Base-by-base conservation (phyloP, 2,888 invertebrate species). In the Gibbula magus region DNA sequence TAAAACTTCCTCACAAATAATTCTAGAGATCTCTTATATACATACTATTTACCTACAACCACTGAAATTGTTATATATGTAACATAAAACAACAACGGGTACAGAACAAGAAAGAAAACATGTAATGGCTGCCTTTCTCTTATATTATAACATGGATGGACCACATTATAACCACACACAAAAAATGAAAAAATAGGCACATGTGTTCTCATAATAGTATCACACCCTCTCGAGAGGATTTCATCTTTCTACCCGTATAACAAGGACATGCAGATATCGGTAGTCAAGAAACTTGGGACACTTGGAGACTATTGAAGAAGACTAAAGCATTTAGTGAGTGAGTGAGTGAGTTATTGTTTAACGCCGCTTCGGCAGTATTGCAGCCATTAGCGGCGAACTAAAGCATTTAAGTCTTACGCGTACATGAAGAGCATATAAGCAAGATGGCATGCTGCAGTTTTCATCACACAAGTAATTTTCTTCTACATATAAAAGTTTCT, bases 81-180 rank as follows among this genome's bases (percentile, higher is more conserved):
- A 70, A 70, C 70, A 70, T 70, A 70, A 70, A 61, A 61, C 61
- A 61, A 70, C 70, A 70, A 70, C 70, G 35, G 32, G 29, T 35
- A 70, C 70, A 70, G 70, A 70, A 70, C 70, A 39, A 70, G 70
- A 70, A 70, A 39, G 32, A 70, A 70, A 70, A 32, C 32, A 45
- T 32, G 29, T 35, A 70, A 70, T 70, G 70, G 70, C 70, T 70
- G 70, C 70, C 70, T 70, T 70, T 70, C 70, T 70, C 70, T 70
- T 70, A 70, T 61, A 61, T 61, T n/a, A 61, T 70, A 70, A 70
- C 20, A 70, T 70, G 70, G 70, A 70, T 70, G 70, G 70, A 70
- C 70, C 70, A 70, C 70, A 70, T 70, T 70, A 70, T 70, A 70
- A 70, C 70, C 29, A 45, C 45, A 45, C 45, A 45, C 45, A 70